Conservation (phyloP, 2,797 vertebrate genomes). For the Myripristis jacobus region DNA sequence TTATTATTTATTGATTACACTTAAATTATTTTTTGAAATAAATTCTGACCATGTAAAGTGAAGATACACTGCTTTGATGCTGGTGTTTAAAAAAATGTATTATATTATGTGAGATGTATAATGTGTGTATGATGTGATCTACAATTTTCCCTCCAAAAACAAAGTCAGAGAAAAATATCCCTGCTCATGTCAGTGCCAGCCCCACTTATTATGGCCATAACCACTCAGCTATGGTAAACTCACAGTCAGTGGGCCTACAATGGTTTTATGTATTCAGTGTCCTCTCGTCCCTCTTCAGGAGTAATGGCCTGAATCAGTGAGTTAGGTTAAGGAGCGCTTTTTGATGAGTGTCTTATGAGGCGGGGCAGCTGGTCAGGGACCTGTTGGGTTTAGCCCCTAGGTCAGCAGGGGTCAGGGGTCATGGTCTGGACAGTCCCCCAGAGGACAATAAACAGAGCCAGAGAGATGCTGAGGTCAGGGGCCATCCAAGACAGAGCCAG, state of each 20-base stretch:
- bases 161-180: conserved; percentile 23
- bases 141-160: conserved; percentile 30
- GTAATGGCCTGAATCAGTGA: conserved; percentile 34
- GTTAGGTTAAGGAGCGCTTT: conserved; percentile 48
- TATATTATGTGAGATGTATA: conserved; percentile 40
- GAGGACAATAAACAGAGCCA: conserved; percentile 80
- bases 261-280: conserved; percentile 9
- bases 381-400: conserved; percentile 66
- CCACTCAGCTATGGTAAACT: neutral
- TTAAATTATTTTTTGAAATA: too few species aligned
- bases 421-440: conserved; percentile 75
- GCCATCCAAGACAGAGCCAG: conserved; percentile 57
- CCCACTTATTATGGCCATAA: neutral
- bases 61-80: conserved; percentile 54
- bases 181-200: neutral
- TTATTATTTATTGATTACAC: too few species aligned
- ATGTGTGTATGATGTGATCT: conserved; percentile 17
- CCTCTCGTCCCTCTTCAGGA: neutral
- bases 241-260: neutral
- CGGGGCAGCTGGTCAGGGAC: conserved; percentile 57
- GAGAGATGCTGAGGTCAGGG: conserved; percentile 72
- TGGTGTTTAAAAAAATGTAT: conserved; percentile 45
- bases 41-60: conserved; percentile 22
- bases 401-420: conserved; percentile 69
- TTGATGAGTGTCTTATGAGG: conserved; percentile 54